Evolutionary conservation across 1,140 invertebrate species (phyloP), one percentile per base, ranked within the genome.

Genomic region (Solen grandis): DNA sequence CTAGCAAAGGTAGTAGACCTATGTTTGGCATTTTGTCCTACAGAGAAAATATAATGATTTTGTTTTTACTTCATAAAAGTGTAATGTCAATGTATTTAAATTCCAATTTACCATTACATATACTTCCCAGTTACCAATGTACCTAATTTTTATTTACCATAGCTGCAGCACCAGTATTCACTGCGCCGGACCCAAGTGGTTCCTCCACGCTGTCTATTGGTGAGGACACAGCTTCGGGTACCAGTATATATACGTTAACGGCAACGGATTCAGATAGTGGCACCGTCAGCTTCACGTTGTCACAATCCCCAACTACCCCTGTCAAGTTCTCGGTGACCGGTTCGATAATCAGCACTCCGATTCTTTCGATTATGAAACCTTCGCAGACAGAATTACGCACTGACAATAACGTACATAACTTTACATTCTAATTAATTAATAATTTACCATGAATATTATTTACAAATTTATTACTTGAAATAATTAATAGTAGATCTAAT

Each of bases 321-420:
- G 66, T 54, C 8, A 73, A 55, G 29, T 73, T 73, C 36, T 33
- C 55, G 25, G 13, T 73, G n/a, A 60, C 54, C 16, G 55, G 54
- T 10, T 35, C 22, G 36, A 36, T 46, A 2, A 73, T 54, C 31
- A 36, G 19, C 2, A 27, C 27, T 16, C 31, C 16, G 70, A 16
- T n/a, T 2, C 54, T 10, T 60, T 73, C 41, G 70, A 73, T 59
- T 73, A 38, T 60, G 70, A 73, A 29, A 52, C n/a, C 0, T 41
- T 25, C 10, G 22, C 70, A 41, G 22, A 38, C n/a, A 31, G 4
- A 10, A 4, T 13, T 73, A 73, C 22, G 27, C 55, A 10, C 27
- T 73, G 5, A 73, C 70, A 16, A 25, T 73, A 35, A n/a, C 22
- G 70, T 73, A 73, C 27, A 55, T 41, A 60, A n/a, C n/a, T n/a